Base-by-base conservation (phyloP, 1,140 invertebrate genomes). In the Zaprionus lachaisei region DNA sequence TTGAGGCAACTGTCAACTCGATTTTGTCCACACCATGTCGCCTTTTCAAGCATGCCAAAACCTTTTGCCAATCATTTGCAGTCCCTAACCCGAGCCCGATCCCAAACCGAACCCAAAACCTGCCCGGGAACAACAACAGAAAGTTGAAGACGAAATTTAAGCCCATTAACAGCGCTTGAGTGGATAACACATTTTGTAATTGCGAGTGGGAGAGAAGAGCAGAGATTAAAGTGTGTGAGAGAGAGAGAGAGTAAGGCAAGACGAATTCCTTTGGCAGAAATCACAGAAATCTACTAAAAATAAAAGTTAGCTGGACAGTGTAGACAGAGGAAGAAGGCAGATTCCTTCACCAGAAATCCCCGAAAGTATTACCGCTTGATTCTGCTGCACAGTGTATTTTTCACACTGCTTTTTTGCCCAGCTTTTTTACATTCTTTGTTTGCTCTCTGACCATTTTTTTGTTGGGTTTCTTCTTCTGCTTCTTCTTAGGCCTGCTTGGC, bases 131-230 rank as follows among this genome's bases (percentile, higher is more conserved):
- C 24, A 72, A 60, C 38, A 69, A 74, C 61, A 60, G 11, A 69
- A 84, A 84, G 49, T 72, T 70, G 44, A 83, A 89, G 60, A 63
- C 66, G 31, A 86, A 87, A 75, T 87, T 72, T 78, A 83, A 80
- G 77, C 78, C 84, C 81, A 84, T 87, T 87, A 87, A 83, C 68
- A 84, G 74, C 84, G 84, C 81, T 89, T 72, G 85, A 90, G 84
- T 89, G 84, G 81, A 72, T 80, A 80, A 72, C 47, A 55, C 24
- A 61, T 76, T 70, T 67, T 63, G 26, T 62, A 72, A 66, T 72
- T 77, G 62, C 20, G 20, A 51, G 41, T 4, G 71, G 34, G 26
- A 54, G 17, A 37, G 20, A 51, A 71, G 61, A 49, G 60, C 26
- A 28, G 26, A 28, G 37, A 81, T 5, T 26, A 5, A 5, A 26